Evolutionary conservation across 2,797 vertebrate species (phyloP).

Genomic region (Pelobates cultripes): DNA sequence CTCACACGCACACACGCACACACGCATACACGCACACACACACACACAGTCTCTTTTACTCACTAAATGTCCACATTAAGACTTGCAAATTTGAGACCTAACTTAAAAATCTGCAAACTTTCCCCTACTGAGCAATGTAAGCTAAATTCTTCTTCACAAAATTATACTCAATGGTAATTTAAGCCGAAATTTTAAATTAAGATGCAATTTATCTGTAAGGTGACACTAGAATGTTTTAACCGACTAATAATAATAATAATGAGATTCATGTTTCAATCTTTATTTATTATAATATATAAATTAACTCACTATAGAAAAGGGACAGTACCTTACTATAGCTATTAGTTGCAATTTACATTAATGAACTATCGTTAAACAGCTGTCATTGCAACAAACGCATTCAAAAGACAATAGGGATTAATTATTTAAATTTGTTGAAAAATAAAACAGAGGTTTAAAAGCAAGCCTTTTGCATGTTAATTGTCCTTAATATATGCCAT

Average conservation of each 20-base stretch:
- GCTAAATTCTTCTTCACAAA: too few relatives aligned
- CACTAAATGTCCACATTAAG: too few relatives aligned
- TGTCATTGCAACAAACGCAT: constrained; percentile 24
- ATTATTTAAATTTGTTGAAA: constrained; percentile 31
- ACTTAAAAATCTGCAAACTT: too few relatives aligned
- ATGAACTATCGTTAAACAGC: constrained; percentile 31
- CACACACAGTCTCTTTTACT: too few relatives aligned
- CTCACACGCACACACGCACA: too few relatives aligned
- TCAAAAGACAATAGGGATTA: constrained; percentile 26
- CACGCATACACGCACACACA: too few relatives aligned
- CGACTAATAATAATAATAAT: background rate
- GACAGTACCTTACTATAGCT: constrained; percentile 11
- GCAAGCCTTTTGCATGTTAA: constrained; percentile 21
- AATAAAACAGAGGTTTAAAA: constrained; percentile 36
- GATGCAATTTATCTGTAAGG: background rate
- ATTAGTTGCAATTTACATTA: constrained; percentile 11
- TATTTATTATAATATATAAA: background rate
- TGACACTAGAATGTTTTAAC: too few relatives aligned
- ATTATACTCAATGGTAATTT: too few relatives aligned
- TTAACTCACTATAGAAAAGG: background rate
- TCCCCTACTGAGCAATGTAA: too few relatives aligned
- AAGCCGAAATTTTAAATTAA: background rate
- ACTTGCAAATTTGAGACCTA: too few relatives aligned
- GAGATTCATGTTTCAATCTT: background rate
- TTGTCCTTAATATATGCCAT: background rate